Conservation (phyloP, 2,113 vertebrate genomes). For the Grammomys dolichurus region DNA sequence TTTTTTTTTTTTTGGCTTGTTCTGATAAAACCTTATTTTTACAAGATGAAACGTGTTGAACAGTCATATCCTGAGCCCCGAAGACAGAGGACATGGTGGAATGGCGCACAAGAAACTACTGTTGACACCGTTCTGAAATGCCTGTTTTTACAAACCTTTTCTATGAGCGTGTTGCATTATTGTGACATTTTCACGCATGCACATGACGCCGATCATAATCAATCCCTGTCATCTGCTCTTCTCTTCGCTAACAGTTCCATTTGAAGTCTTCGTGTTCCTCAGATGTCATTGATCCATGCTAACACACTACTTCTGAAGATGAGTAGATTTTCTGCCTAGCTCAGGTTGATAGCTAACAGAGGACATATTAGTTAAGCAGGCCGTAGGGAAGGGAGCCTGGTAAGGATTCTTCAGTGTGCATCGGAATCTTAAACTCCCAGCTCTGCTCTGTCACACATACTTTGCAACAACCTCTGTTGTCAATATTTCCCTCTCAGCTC, state of each 20-base stretch:
- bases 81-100: constrained; percentile 46
- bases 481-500: constrained; percentile 42
- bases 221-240: no score
- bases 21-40: constrained; percentile 75
- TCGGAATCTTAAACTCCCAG: constrained; percentile 37
- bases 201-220: background rate
- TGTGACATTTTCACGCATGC: background rate
- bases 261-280: constrained; percentile 29
- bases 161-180: background rate
- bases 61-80: constrained; percentile 42
- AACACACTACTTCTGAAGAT: constrained; percentile 27
- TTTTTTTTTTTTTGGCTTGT: background rate
- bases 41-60: constrained; percentile 37
- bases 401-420: background rate
- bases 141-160: background rate
- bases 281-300: constrained; percentile 26
- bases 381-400: background rate
- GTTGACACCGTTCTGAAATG: constrained; percentile 1
- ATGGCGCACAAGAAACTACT: constrained; percentile 44
- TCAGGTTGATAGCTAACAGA: constrained; percentile 14
- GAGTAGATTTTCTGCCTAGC: background rate
- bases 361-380: constrained; percentile 31
- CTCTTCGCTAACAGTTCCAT: background rate
- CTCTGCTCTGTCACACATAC: background rate
- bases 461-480: constrained; percentile 33